Conservation (phyloP, 1,140 invertebrate genomes). For the Drosophila miranda region DNA sequence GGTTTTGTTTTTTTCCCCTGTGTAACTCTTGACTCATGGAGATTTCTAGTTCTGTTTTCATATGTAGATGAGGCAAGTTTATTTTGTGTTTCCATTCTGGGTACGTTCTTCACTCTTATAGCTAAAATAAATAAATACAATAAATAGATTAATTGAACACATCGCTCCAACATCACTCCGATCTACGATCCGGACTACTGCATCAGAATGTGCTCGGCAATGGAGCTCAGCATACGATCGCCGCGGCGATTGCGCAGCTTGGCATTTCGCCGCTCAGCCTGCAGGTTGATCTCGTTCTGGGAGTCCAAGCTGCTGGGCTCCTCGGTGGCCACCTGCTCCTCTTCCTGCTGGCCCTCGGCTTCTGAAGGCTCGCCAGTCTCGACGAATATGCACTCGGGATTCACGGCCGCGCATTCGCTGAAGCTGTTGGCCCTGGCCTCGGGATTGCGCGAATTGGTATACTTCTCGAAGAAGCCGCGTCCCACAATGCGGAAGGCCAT, state of each 20-base stretch:
- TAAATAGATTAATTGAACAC: constrained; percentile 59
- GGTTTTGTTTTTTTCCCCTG: constrained; percentile 18
- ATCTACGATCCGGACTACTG: constrained; percentile 37
- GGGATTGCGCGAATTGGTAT: constrained; percentile 66
- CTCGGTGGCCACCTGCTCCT: not conserved
- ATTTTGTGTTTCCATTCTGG: constrained; percentile 56
- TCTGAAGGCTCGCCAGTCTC: constrained; percentile 45
- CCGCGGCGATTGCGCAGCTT: constrained; percentile 53
- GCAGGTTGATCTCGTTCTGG: constrained; percentile 63
- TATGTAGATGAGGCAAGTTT: constrained; percentile 70
- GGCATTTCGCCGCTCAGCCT: constrained; percentile 57
- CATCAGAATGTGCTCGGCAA: constrained; percentile 65
- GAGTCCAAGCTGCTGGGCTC: constrained; percentile 27
- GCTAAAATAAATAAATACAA: constrained; percentile 77
- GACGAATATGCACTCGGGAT: constrained; percentile 76
- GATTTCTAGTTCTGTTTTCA: constrained; percentile 28
- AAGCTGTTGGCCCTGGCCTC: constrained; percentile 61
- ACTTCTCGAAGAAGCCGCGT: constrained; percentile 76
- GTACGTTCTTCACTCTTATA: constrained; percentile 69
- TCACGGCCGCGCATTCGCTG: constrained; percentile 62
- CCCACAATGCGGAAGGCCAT: constrained; percentile 81
- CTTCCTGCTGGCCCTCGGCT: constrained; percentile 3
- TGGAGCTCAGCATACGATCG: constrained; percentile 54
- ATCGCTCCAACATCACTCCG: not conserved
- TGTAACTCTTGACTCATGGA: constrained; percentile 15